Base-by-base conservation (phyloP, 2,888 invertebrate species). In the Pandemis heparana region DNA sequence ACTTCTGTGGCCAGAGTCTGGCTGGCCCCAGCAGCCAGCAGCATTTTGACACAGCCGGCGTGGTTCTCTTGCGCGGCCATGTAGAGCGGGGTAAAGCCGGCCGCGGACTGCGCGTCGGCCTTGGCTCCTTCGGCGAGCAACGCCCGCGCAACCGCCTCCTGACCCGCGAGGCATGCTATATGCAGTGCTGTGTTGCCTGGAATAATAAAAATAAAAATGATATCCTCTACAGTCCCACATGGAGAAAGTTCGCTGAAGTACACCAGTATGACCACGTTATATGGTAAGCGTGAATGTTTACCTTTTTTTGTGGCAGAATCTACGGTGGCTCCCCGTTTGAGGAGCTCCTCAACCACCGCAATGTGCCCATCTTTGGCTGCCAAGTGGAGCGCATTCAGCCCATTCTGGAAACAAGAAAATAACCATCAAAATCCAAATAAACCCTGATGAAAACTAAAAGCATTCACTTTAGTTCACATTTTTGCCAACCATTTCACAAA, bases 11-110 rank as follows among this genome's bases (percentile, higher is more conserved):
- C 98, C 66, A 99, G 95, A 64, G 98, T 97, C 90, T 99, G 99
- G 90, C 99, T 99, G 77, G 99, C 99, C 62, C 98, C 98, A 86
- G 98, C 98, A 48, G 97, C 96, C 71, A 99, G 95, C 74, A 99
- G 95, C 94, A 98, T 97, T 86, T 97, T 97, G 78, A 99, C 99
- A 81, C 98, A 98, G 8, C 96, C 96, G 76, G 98, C 98, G 87
- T 99, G 99, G 89, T 99, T 99, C 90, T 99, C 99, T 92, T 99
- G 99, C 10, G 99, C 99, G 5, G 99, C 99, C 99, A 99, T 99
- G 89, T 99, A 99, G 61, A 99, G 95, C 0, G 99, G 99, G 0
- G 99, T 99, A 94, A 99, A 99, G 61, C 99, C 99, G 88, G 98
- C 99, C 79, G 98, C 97, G 0, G 98, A 98, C 89, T 99, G 99